Conservation (phyloP, 2,113 vertebrate genomes). For the Camelus dromedarius region DNA sequence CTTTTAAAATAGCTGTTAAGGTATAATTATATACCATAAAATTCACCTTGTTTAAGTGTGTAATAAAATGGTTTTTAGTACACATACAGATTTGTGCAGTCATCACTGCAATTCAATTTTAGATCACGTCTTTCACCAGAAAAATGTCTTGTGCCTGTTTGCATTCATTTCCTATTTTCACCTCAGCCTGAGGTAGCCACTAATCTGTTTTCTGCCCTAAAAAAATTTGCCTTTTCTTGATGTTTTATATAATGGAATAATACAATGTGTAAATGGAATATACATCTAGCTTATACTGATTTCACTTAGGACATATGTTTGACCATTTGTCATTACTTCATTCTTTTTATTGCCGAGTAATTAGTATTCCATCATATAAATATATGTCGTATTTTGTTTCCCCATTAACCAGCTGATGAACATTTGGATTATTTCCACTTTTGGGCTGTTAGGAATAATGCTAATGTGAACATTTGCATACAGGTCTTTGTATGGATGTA, state of each 20-base stretch:
- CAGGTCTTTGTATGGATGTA: neutral
- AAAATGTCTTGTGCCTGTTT: neutral
- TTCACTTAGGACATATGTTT: neutral
- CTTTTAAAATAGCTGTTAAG: slow-evolving; percentile 3
- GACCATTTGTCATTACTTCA: neutral
- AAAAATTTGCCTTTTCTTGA: neutral
- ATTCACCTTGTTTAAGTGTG: neutral
- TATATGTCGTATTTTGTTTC: neutral
- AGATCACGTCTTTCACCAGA: neutral
- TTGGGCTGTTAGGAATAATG: neutral
- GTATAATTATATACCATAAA: neutral
- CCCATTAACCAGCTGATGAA: neutral
- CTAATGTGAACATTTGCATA: neutral
- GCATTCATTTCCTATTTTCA: neutral
- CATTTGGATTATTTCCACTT: neutral
- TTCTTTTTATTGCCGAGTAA: neutral
- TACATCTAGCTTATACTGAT: neutral
- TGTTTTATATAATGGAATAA: neutral
- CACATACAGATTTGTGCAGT: neutral
- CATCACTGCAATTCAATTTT: neutral
- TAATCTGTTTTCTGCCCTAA: neutral
- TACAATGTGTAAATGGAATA: neutral
- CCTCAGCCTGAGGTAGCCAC: neutral
- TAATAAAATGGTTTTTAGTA: neutral
- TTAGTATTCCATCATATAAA: neutral